These are phyloP conservation scores for Lepidurus couesii DNA, from an alignment of 1,140 invertebrate species.

Conservation along the genomic window DNA sequence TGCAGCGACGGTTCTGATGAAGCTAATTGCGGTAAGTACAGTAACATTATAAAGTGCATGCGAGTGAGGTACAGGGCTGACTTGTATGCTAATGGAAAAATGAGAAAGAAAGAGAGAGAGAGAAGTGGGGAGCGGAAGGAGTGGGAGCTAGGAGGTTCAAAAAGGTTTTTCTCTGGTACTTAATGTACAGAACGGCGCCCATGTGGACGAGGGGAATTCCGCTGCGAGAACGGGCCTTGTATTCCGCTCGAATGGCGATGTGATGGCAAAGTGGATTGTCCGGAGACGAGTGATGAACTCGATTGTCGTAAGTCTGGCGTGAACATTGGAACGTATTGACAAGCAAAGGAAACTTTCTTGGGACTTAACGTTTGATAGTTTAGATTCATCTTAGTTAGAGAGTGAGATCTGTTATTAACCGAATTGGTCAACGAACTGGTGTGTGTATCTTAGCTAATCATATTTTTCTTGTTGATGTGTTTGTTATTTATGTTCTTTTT, in stretches of 20 bases:
- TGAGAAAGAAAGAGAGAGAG: neutral
- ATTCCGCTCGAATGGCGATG: slow-evolving; percentile 53
- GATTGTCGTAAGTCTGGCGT: slow-evolving; percentile 49
- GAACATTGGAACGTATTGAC: neutral
- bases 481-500: no score
- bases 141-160: neutral
- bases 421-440: no score
- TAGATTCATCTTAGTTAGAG: slow-evolving; percentile 1
- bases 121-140: neutral
- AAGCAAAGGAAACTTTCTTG: neutral
- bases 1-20: slow-evolving; percentile 69
- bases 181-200: slow-evolving; percentile 37
- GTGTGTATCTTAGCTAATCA: no score
- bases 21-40: slow-evolving; percentile 57
- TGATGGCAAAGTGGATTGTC: slow-evolving; percentile 58
- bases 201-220: slow-evolving; percentile 44
- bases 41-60: slow-evolving; percentile 36
- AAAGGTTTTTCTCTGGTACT: neutral
- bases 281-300: slow-evolving; percentile 61
- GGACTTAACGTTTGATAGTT: slow-evolving; percentile 23
- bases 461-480: no score
- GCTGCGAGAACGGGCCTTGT: slow-evolving; percentile 62
- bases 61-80: neutral
- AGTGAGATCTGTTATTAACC: no score
- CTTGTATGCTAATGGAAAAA: neutral